Percentiles rank a stretch among this genome's conserved stretches.
These are phyloP conservation scores for Mesochorus sp. DNA, from an alignment of 2,888 invertebrate species.

Conservation along the genomic window DNA sequence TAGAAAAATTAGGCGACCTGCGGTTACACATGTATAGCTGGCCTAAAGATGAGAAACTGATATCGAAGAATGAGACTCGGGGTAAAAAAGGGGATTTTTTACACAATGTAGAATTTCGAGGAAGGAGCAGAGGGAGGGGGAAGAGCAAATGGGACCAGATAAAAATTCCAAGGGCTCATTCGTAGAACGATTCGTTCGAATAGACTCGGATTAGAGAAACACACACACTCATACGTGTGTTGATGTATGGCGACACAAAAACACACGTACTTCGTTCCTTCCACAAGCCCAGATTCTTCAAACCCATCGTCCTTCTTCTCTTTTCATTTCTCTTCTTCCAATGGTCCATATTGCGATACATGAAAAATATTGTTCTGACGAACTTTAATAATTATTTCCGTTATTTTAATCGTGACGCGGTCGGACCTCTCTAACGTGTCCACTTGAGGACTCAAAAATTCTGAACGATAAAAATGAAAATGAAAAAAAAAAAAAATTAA, in stretches of 20 bases:
- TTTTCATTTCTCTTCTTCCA: conserved; percentile 6
- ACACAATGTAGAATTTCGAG: no score
- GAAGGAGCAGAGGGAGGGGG: not conserved
- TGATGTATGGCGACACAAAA: not conserved
- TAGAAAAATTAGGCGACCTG: not conserved
- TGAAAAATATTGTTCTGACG: conserved; percentile 1
- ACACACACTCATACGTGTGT: no score
- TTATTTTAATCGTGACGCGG: conserved; percentile 30
- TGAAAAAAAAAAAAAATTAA: conserved; percentile 2
- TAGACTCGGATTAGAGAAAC: not conserved
- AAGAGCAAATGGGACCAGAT: conserved; percentile 49
- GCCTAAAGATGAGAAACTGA: not conserved
- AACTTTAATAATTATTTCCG: conserved; percentile 35
- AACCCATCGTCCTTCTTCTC: not conserved
- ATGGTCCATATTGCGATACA: conserved; percentile 13
- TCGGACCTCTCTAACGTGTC: conserved; percentile 53
- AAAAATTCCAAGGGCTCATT: conserved; percentile 40
- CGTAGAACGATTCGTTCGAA: conserved; percentile 1
- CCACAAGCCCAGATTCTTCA: conserved; percentile 11
- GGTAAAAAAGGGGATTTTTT: no score
- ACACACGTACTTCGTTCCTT: not conserved
- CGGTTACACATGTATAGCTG: no score
- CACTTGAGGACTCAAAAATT: conserved; percentile 26
- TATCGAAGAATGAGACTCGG: not conserved
- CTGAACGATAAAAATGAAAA: not conserved